Evolutionary conservation across 1,140 invertebrate genomes (phyloP).

Genomic region (Tetragonula clypearis): DNA sequence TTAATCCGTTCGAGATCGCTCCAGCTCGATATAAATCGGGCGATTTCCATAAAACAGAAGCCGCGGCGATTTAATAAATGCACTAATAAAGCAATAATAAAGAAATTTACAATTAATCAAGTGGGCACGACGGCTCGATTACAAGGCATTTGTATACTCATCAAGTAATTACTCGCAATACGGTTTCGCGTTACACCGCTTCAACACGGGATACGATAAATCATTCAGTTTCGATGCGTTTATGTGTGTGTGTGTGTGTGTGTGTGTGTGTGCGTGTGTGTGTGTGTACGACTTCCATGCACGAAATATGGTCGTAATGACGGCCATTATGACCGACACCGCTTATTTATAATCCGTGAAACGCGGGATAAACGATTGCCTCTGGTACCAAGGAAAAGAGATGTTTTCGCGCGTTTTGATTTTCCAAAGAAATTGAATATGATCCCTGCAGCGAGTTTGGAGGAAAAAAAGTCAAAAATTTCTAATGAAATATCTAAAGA

Average conservation of each 20-base stretch:
- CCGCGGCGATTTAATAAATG: constrained; percentile 8
- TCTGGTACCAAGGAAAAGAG: background rate
- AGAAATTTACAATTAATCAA: constrained; percentile 50
- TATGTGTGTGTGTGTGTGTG: background rate
- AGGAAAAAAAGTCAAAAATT: too few species aligned
- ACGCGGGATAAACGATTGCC: constrained; percentile 53
- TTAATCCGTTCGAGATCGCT: too few species aligned
- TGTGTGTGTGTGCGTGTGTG: constrained; percentile 8
- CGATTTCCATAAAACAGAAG: background rate
- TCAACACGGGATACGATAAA: constrained; percentile 50
- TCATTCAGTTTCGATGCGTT: constrained; percentile 45
- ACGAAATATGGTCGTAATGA: constrained; percentile 55
- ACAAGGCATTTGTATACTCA: constrained; percentile 57
- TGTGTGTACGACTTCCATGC: constrained; percentile 35
- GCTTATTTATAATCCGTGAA: constrained; percentile 53
- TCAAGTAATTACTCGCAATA: constrained; percentile 60
- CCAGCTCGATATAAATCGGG: background rate
- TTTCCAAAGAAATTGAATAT: background rate
- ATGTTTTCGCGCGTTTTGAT: background rate
- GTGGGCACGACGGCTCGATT: constrained; percentile 41
- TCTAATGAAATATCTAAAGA: too few species aligned
- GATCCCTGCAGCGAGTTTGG: too few species aligned
- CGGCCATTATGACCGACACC: constrained; percentile 44
- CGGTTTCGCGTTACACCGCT: constrained; percentile 51
- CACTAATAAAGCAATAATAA: constrained; percentile 52